Percentiles rank a stretch among this genome's conserved stretches.
Conservation (phyloP, 1,140 invertebrate species). For the Chrysoperla carnea region DNA sequence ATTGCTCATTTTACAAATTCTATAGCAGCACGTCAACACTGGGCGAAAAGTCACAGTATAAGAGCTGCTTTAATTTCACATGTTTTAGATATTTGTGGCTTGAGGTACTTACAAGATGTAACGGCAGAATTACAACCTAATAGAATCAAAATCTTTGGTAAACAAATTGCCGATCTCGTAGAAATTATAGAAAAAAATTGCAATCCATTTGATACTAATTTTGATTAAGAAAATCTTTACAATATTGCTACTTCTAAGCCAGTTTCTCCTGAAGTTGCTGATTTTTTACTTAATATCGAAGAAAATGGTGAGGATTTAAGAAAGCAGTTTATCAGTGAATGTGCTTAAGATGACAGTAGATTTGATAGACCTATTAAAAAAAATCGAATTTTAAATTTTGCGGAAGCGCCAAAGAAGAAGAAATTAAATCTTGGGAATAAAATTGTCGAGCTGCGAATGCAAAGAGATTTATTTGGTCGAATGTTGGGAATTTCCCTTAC, state of each 20-base stretch:
- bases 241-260: neutral
- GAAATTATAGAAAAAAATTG: neutral
- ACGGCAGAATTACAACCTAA: neutral
- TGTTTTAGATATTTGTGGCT: slow-evolving; percentile 3
- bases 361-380: neutral
- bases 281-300: neutral
- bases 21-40: slow-evolving; percentile 9
- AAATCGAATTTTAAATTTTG: neutral
- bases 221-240: neutral
- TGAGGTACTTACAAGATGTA: neutral
- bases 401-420: neutral
- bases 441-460: slow-evolving; percentile 3
- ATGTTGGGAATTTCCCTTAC: slow-evolving; percentile 7
- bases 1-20: slow-evolving; percentile 11
- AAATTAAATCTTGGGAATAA: neutral
- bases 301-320: neutral
- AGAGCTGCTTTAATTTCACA: slow-evolving; percentile 6
- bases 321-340: neutral
- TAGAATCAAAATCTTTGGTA: neutral
- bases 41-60: slow-evolving; percentile 8
- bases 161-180: neutral
- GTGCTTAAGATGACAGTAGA: neutral
- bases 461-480: slow-evolving; percentile 11
- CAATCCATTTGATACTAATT: neutral
- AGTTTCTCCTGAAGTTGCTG: neutral